A percentile compares a stretch with the other conserved stretches of the same genome.
phyloP scores from a whole-genome alignment of 1,140 invertebrate species.

The Aphis gossypii region DNA sequence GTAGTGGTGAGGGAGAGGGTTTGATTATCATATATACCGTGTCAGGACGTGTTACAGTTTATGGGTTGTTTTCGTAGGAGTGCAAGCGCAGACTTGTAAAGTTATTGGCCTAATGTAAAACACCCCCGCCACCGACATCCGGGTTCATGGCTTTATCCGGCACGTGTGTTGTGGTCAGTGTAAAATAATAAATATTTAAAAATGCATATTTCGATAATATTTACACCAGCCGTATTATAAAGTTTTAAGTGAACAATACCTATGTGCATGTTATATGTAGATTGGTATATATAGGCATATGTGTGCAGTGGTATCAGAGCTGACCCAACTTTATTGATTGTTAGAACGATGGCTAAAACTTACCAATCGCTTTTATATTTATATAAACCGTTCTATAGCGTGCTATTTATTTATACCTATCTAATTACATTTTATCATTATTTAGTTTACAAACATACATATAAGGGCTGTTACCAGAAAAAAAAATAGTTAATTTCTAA shows the following conservation, averaged over 20 bases:
- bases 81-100: constrained; percentile 51
- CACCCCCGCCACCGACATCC: constrained; percentile 33
- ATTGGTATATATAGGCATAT: not conserved
- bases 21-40: constrained; percentile 50
- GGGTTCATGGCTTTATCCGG: constrained; percentile 42
- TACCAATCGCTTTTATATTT: not conserved
- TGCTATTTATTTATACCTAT: not conserved
- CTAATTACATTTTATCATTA: not conserved
- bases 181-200: constrained; percentile 1
- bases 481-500: not conserved
- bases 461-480: not conserved
- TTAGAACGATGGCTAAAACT: not conserved
- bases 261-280: not conserved
- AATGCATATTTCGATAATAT: constrained; percentile 24
- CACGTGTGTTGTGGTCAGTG: not conserved
- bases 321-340: not conserved
- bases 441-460: not conserved
- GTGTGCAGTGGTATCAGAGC: not conserved
- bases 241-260: not conserved
- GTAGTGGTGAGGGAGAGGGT: not conserved
- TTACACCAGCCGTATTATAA: not conserved
- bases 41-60: constrained; percentile 56
- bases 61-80: constrained; percentile 52
- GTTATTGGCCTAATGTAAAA: constrained; percentile 51
- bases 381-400: not conserved